Percentiles rank a stretch among this genome's conserved stretches.
These are phyloP conservation scores for Drosophila auraria DNA, from an alignment of 1,140 invertebrate species.

Conservation along the genomic window DNA sequence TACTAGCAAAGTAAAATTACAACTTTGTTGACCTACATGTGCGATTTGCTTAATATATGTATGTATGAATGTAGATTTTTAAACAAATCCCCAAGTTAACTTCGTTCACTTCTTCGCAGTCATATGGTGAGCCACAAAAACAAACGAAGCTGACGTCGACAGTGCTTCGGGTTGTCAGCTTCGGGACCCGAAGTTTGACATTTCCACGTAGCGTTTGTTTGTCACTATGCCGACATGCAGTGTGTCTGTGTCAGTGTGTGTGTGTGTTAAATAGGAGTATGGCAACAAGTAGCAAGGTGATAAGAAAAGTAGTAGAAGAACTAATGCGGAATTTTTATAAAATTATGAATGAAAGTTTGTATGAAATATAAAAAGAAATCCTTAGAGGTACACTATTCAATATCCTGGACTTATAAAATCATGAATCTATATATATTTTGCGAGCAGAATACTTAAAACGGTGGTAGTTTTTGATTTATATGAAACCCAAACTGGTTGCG, in stretches of 20 bases:
- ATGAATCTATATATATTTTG: not conserved
- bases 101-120: slow-evolving; percentile 14
- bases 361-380: not conserved
- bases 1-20: slow-evolving; percentile 6
- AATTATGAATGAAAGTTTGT: slow-evolving; percentile 60
- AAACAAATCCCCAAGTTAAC: slow-evolving; percentile 62
- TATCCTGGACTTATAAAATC: not conserved
- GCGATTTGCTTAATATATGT: not conserved
- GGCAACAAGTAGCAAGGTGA: slow-evolving; percentile 75
- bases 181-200: slow-evolving; percentile 74
- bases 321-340: not conserved
- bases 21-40: slow-evolving; percentile 62
- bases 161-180: slow-evolving; percentile 23
- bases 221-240: slow-evolving; percentile 17
- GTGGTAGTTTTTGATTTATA: slow-evolving; percentile 5
- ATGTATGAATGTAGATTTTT: slow-evolving; percentile 29
- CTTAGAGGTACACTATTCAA: not conserved
- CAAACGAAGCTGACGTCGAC: slow-evolving; percentile 66
- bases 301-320: slow-evolving; percentile 65
- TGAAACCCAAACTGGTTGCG: slow-evolving; percentile 66
- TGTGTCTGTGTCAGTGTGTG: not conserved
- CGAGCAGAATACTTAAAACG: not conserved
- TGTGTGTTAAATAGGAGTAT: slow-evolving; percentile 48
- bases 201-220: slow-evolving; percentile 72
- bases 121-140: slow-evolving; percentile 55